Percentiles rank a stretch among this genome's conserved stretches.
Conservation (phyloP, 2,888 invertebrate species). For the Eilema caniola region DNA sequence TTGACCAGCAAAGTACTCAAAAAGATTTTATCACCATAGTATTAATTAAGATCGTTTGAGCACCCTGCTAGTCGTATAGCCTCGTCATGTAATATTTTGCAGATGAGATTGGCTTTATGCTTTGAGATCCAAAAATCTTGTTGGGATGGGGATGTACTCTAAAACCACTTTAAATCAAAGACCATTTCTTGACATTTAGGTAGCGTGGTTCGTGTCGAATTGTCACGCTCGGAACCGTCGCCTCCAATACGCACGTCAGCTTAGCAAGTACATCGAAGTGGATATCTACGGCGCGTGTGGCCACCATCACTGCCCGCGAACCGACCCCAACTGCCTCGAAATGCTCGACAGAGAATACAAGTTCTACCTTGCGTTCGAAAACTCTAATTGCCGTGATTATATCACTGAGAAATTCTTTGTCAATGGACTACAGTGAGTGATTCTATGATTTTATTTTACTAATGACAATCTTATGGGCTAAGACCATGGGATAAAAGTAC, state of each 20-base stretch:
- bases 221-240: conserved; percentile 97
- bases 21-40: no score
- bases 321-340: conserved; percentile 94
- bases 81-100: no score
- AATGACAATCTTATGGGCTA: not conserved
- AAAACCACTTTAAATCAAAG: no score
- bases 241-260: conserved; percentile 94
- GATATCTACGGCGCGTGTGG: conserved; percentile 98
- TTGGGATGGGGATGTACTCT: no score
- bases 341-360: conserved; percentile 97
- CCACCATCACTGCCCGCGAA: conserved; percentile 93
- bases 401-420: conserved; percentile 99
- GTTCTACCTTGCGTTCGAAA: conserved; percentile 98
- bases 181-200: conserved; percentile 69
- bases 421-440: conserved; percentile 94
- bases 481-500: not conserved
- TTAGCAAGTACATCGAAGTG: conserved; percentile 94
- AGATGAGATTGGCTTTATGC: no score
- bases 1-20: no score
- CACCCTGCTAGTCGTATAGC: no score
- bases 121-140: no score
- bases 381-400: conserved; percentile 98
- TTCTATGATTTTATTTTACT: not conserved
- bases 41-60: no score
- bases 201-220: conserved; percentile 99